A percentile compares a stretch with the other conserved stretches of the same genome.
Evolutionary conservation across 2,113 vertebrate genomes (phyloP).

Genomic region (Macroglossus sobrinus): DNA sequence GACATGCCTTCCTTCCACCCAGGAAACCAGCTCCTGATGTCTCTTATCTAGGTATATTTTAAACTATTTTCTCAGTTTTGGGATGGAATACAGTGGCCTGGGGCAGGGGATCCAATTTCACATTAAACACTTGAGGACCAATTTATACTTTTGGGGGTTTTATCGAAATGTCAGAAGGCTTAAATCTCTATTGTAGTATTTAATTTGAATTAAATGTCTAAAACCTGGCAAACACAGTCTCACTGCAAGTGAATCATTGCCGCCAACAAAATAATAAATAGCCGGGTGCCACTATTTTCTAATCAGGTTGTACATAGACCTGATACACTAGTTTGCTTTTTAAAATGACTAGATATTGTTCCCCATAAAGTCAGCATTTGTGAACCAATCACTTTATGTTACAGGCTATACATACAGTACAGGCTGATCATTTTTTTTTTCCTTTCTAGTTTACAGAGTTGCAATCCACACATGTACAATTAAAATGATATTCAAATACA

Average conservation of each 20-base stretch:
- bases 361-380: constrained; percentile 62
- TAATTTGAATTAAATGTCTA: constrained; percentile 21
- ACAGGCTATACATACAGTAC: too few species aligned
- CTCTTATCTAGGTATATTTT: neutral
- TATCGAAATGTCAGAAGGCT: neutral
- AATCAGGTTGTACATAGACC: neutral
- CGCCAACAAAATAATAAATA: constrained; percentile 16
- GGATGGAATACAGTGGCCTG: neutral
- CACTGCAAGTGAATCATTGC: neutral
- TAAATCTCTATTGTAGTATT: constrained; percentile 27
- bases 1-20: neutral
- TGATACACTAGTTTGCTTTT: constrained; percentile 31
- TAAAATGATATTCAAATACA: constrained; percentile 74
- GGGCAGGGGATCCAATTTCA: neutral
- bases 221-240: neutral
- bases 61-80: neutral
- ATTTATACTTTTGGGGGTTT: constrained; percentile 37
- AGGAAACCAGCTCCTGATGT: neutral
- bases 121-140: constrained; percentile 22
- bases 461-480: constrained; percentile 71
- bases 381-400: constrained; percentile 73
- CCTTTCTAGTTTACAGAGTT: constrained; percentile 71
- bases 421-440: constrained; percentile 63
- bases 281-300: neutral
- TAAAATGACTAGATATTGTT: constrained; percentile 66